Conservation (phyloP, 1,140 invertebrate genomes). For the Pseudomyrmex pallidus region DNA sequence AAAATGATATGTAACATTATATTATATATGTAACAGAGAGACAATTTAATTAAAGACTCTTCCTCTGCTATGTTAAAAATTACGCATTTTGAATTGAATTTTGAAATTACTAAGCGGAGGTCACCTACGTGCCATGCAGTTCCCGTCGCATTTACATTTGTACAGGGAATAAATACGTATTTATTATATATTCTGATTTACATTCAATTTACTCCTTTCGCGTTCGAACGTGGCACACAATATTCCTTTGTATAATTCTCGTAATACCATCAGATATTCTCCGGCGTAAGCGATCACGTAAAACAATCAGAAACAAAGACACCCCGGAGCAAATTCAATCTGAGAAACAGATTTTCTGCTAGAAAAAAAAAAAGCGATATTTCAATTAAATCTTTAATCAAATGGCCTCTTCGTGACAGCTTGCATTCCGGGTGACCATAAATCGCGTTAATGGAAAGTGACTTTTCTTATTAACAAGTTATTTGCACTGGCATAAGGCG, state of each 20-base stretch:
- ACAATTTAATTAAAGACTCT: too few species aligned
- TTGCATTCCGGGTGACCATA: conserved; percentile 25
- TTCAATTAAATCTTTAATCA: conserved; percentile 64
- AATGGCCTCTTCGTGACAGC: conserved; percentile 12
- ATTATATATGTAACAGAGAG: too few species aligned
- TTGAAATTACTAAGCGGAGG: background rate
- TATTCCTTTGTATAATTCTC: conserved; percentile 7
- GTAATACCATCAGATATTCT: background rate
- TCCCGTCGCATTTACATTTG: background rate
- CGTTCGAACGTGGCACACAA: conserved; percentile 9
- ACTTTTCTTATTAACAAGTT: conserved; percentile 49
- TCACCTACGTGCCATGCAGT: background rate
- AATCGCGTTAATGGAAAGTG: conserved; percentile 65
- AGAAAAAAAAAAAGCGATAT: conserved; percentile 6
- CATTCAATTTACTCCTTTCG: background rate
- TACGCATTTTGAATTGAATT: background rate
- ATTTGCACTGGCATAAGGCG: conserved; percentile 36
- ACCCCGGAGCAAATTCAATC: conserved; percentile 34
- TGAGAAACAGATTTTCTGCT: conserved; percentile 37
- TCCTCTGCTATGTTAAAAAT: background rate
- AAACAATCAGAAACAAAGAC: conserved; percentile 52
- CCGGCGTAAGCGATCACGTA: conserved; percentile 38
- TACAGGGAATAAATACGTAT: background rate
- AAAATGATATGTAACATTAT: too few species aligned
- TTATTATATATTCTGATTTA: conserved; percentile 35